Evolutionary conservation across 2,797 vertebrate species (phyloP).

Genomic region (Podarcis lilfordi): DNA sequence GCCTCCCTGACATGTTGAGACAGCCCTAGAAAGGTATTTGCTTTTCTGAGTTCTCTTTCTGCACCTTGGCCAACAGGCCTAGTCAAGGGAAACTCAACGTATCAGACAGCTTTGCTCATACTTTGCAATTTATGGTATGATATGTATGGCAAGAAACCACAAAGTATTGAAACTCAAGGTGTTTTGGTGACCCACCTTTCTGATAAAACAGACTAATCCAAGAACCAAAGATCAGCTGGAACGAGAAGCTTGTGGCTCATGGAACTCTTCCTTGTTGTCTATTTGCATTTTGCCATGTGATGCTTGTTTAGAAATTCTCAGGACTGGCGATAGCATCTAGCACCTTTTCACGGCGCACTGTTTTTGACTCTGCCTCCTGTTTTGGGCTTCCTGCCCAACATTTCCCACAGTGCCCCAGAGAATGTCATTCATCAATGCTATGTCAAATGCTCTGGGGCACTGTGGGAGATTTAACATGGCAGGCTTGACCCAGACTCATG

Average conservation of each 20-base stretch:
- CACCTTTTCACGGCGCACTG: not conserved
- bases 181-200: not conserved
- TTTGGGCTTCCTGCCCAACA: not conserved
- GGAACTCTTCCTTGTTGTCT: not conserved
- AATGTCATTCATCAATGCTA: not conserved
- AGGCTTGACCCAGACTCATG: not conserved
- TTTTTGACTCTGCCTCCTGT: not conserved
- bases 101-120: not conserved
- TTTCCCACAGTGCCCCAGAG: not conserved
- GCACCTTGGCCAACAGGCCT: not conserved
- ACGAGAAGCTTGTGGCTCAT: not conserved
- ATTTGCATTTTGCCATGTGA: not conserved
- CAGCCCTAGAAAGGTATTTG: slow-evolving; percentile 4
- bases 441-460: not conserved
- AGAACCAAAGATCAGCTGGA: not conserved
- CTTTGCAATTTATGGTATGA: not conserved
- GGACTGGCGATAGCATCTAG: not conserved
- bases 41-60: not conserved
- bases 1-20: slow-evolving; percentile 13
- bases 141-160: slow-evolving; percentile 3
- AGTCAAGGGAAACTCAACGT: rapidly evolving
- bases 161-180: not conserved
- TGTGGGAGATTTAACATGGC: not conserved
- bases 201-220: not conserved
- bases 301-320: not conserved